Conservation (phyloP, 2,113 vertebrate genomes). For the Haemorhous mexicanus region DNA sequence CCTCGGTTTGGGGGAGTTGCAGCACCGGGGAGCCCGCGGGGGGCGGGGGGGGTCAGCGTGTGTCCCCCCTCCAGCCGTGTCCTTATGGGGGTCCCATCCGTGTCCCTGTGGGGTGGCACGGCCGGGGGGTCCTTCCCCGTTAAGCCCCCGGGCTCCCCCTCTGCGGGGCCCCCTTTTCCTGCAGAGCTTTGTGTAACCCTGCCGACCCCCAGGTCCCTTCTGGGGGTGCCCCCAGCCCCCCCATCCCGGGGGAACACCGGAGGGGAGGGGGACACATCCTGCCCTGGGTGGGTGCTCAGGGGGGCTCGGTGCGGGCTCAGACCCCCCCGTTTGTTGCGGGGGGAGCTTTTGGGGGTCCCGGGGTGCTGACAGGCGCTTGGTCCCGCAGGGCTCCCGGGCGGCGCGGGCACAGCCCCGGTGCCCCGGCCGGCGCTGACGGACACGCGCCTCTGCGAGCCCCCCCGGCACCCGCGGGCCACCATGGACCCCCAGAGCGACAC, state of each 20-base stretch:
- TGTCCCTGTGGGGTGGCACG: background rate
- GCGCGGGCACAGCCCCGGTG: background rate
- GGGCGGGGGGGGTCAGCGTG: no score
- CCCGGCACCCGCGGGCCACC: background rate
- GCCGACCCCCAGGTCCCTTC: background rate
- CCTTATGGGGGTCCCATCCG: no score
- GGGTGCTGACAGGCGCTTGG: background rate
- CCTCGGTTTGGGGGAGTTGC: no score
- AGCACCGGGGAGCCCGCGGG: no score
- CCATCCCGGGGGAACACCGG: background rate
- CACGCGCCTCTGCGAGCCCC: background rate
- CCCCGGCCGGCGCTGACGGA: background rate
- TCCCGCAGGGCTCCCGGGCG: background rate
- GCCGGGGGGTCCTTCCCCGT: background rate
- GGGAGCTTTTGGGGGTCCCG: background rate
- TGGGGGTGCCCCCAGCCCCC: background rate
- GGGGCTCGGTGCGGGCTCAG: background rate
- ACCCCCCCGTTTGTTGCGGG: background rate
- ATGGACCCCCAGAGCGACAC: constrained; percentile 45
- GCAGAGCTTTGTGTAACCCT: background rate
- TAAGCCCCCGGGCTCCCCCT: no score
- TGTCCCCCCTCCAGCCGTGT: no score
- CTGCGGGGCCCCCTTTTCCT: background rate
- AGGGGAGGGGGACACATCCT: background rate
- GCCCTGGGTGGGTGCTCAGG: background rate